Percentiles rank a stretch among this genome's conserved stretches.
Evolutionary conservation across 2,888 invertebrate genomes (phyloP).

Genomic region (Tenodera sinensis): DNA sequence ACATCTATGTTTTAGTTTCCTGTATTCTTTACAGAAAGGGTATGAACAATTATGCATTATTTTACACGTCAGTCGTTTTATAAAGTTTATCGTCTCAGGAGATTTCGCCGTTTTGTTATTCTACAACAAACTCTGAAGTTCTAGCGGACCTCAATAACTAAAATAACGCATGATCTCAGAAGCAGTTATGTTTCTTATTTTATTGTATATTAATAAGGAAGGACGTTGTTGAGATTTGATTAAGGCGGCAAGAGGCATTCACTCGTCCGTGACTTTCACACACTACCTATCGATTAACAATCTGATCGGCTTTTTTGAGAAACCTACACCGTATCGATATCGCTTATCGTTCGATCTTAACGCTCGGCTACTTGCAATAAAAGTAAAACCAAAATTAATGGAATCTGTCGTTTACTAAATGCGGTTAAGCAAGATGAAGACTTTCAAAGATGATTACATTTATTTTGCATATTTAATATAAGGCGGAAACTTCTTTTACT

Average conservation of each 20-base stretch:
- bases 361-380: background rate
- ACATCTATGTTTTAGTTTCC: too few relatives aligned
- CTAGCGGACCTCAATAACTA: too few relatives aligned
- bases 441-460: too few relatives aligned
- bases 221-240: background rate
- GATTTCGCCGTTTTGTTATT: too few relatives aligned
- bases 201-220: background rate
- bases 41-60: too few relatives aligned
- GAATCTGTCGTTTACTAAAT: background rate
- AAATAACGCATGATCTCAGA: background rate
- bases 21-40: too few relatives aligned
- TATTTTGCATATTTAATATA: too few relatives aligned
- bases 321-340: background rate
- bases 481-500: too few relatives aligned
- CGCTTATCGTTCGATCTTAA: background rate
- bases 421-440: too few relatives aligned
- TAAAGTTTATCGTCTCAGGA: too few relatives aligned
- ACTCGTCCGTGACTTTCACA: background rate
- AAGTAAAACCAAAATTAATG: background rate
- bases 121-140: too few relatives aligned
- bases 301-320: background rate
- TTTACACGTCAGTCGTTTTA: too few relatives aligned
- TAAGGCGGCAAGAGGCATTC: background rate
- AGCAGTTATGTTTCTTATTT: background rate
- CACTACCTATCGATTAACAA: background rate